Base-by-base conservation (phyloP, 2,113 vertebrate genomes). In the Aldabrachelys gigantea region DNA sequence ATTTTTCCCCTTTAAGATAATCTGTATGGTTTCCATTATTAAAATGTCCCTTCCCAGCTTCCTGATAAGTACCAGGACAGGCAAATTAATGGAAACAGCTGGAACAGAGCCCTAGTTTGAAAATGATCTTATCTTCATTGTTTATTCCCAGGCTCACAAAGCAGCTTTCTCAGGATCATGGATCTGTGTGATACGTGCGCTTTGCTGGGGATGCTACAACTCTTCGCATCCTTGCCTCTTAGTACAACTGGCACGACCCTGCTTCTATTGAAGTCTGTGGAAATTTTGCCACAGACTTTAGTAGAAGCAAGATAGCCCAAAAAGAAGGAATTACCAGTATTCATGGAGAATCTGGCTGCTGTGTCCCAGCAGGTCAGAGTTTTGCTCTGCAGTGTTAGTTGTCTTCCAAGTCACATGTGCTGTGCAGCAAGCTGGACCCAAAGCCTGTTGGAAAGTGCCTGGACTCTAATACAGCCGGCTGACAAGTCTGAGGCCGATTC, bases 81-180 rank as follows among this genome's bases (percentile, higher is more conserved):
- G 80, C 86, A 91, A 89, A 82, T 31, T 81, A 89, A 78, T 72
- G 87, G 89, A 82, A 94, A 91, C 49, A 94, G 76, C n/a, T 84
- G 80, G 29, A 94, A 44, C 25, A 62, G 86, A 91, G 59, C 24
- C 54, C n/a, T 17, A 44, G n/a, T 49, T 27, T 82, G 80, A 76
- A 29, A 78, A 84, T 89, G 54, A 49, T 0, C 14, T 65, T 16
- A n/a, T 41, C 80, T 84, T 29, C 4, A 2, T 53, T 62, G n/a
- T 53, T 76, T 38, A 54, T 50, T 76, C 85, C 82, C n/a, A 44
- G 52, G 65, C 59, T 44, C 27, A 5, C 21, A 29, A 52, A 6
- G 24, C 50, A 59, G 50, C 89, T n/a, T 89, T n/a, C 29, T 65
- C 24, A 29, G 1, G 0, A 5, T 89, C 80, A 87, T 44, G 6